phyloP scores from a whole-genome alignment of 2,113 vertebrate genomes.

The Centropus unirufus region DNA sequence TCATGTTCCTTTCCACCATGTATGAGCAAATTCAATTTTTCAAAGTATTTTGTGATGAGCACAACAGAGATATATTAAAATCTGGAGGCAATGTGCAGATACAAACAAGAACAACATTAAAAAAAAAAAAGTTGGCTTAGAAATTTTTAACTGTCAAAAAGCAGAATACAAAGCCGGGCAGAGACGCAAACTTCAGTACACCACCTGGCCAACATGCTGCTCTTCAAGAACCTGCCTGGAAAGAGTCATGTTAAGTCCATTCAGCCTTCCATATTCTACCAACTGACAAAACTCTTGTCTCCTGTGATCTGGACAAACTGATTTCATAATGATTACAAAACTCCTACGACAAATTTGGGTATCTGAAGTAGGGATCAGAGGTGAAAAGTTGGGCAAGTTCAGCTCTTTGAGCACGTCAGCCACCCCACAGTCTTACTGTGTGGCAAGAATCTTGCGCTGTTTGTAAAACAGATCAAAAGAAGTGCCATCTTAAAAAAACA shows the following conservation, averaged over 20 bases:
- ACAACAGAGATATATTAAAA: background rate
- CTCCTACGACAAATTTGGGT: background rate
- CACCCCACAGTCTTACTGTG: background rate
- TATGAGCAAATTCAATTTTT: background rate
- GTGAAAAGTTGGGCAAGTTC: background rate
- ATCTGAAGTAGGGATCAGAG: background rate
- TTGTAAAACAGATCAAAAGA: background rate
- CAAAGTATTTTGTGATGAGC: background rate
- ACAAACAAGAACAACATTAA: background rate
- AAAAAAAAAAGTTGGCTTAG: background rate
- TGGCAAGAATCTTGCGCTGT: background rate
- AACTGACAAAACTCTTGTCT: background rate
- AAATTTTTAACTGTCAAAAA: background rate
- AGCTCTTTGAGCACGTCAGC: background rate
- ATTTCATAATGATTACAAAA: background rate
- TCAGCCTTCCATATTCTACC: background rate
- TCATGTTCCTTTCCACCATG: background rate
- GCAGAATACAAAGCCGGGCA: background rate
- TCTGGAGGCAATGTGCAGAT: background rate
- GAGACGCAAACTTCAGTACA: background rate
- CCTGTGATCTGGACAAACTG: background rate
- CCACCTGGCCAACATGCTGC: background rate
- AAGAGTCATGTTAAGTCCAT: background rate
- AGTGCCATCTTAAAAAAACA: background rate
- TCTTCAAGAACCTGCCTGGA: background rate